A percentile compares a stretch with the other conserved stretches of the same genome.
Conservation (phyloP, 2,888 invertebrate genomes). For the Drosophila nr. medialis region DNA sequence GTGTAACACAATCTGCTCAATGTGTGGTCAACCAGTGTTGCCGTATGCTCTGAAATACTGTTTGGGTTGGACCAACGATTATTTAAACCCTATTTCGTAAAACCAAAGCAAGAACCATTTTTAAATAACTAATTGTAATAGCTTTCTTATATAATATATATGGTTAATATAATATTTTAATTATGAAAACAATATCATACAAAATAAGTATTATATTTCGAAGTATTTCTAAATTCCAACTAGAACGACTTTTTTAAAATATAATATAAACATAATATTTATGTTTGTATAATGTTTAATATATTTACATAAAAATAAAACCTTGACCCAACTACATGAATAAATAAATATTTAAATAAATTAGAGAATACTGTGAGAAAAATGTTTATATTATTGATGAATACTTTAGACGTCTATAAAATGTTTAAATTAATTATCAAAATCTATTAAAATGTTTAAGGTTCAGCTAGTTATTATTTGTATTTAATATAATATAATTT, state of each 20-base stretch:
- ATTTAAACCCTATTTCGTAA: background rate
- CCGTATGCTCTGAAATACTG: background rate
- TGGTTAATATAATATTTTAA: background rate
- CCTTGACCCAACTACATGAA: background rate
- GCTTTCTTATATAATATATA: background rate
- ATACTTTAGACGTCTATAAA: background rate
- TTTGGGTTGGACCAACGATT: background rate
- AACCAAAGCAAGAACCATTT: background rate
- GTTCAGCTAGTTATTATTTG: background rate
- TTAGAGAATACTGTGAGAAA: background rate
- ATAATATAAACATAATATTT: background rate
- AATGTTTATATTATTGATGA: background rate
- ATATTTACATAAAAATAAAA: no score
- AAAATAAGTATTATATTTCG: background rate
- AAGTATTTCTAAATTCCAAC: background rate
- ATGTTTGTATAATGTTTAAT: background rate
- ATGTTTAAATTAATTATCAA: background rate
- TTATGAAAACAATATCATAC: background rate
- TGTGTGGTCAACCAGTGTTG: constrained; percentile 8
- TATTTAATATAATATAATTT: no score
- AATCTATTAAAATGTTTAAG: background rate
- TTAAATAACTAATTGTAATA: background rate
- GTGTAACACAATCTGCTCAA: constrained; percentile 20
- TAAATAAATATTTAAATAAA: background rate
- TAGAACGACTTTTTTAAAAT: background rate